Conservation (phyloP, 2,888 invertebrate genomes). For the Parapristionchus giblindavisi region DNA sequence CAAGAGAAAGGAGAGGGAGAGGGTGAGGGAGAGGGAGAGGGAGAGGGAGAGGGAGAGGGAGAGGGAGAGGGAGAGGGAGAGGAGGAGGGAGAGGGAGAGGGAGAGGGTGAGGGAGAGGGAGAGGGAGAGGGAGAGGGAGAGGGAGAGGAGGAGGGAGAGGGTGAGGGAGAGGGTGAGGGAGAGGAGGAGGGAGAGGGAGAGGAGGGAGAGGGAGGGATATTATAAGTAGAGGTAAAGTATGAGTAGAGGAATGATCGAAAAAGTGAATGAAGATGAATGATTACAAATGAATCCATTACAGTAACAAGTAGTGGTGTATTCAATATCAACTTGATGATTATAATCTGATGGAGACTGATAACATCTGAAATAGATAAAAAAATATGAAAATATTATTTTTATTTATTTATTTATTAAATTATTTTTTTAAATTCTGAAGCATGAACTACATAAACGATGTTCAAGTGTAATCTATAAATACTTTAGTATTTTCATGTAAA, state of each 20-base stretch:
- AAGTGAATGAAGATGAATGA: neutral
- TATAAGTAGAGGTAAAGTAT: neutral
- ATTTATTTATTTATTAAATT: neutral
- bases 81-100: conserved; percentile 1
- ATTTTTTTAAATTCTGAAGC: neutral
- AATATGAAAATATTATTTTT: neutral
- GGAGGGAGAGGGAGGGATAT: neutral
- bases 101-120: neutral
- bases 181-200: conserved; percentile 12
- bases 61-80: conserved; percentile 1
- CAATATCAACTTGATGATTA: conserved; percentile 43
- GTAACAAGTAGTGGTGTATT: conserved; percentile 43
- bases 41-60: too few relatives aligned
- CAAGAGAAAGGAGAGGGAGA: too few relatives aligned
- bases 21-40: too few relatives aligned
- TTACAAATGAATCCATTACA: conserved; percentile 47
- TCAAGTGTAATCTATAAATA: too few relatives aligned
- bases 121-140: neutral
- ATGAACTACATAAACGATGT: neutral
- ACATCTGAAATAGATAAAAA: conserved; percentile 29
- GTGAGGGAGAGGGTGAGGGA: neutral
- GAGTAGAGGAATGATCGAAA: neutral
- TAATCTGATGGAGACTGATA: conserved; percentile 46
- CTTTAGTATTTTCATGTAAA: too few relatives aligned
- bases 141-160: conserved; percentile 19